Evolutionary conservation across 37 sponge, comb jelly and placozoan genomes (phyloP).

Genomic region (Ianthella basta): DNA sequence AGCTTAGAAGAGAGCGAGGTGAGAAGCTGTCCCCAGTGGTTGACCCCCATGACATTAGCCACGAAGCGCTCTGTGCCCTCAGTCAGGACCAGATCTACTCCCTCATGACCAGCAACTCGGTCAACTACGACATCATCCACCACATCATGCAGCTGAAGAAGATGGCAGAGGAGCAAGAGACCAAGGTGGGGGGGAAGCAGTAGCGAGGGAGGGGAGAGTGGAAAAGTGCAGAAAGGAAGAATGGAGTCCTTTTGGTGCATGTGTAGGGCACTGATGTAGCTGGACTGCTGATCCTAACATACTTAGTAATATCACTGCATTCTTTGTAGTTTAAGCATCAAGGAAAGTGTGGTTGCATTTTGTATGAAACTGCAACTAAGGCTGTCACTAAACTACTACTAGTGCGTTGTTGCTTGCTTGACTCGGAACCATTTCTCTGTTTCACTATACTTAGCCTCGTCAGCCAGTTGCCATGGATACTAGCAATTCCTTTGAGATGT

Average conservation of each 20-base stretch:
- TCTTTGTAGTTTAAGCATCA: conserved; percentile 36
- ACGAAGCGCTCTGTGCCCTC: conserved; percentile 57
- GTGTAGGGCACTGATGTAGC: background rate
- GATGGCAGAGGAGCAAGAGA: background rate
- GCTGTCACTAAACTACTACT: background rate
- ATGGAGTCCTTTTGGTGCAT: background rate
- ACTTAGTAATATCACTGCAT: too few species aligned
- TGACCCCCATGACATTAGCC: conserved; percentile 35
- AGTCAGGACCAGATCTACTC: conserved; percentile 63
- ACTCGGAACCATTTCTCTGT: too few species aligned
- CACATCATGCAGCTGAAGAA: conserved; percentile 56
- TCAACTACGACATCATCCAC: conserved; percentile 74
- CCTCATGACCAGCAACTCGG: conserved; percentile 69
- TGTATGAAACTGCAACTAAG: too few species aligned
- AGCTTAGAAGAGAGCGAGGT: background rate
- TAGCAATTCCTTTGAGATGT: background rate
- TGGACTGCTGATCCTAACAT: background rate
- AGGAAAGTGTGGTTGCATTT: conserved; percentile 25
- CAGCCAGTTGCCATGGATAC: conserved; percentile 14
- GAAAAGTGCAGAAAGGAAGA: background rate
- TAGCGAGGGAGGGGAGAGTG: background rate
- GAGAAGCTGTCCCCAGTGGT: background rate
- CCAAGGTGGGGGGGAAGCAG: background rate
- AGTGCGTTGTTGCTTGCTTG: background rate
- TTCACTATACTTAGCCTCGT: background rate